A percentile compares a stretch with the other conserved stretches of the same genome.
phyloP scores from a whole-genome alignment of 2,113 vertebrate genomes.

The Paramisgurnus dabryanus region DNA sequence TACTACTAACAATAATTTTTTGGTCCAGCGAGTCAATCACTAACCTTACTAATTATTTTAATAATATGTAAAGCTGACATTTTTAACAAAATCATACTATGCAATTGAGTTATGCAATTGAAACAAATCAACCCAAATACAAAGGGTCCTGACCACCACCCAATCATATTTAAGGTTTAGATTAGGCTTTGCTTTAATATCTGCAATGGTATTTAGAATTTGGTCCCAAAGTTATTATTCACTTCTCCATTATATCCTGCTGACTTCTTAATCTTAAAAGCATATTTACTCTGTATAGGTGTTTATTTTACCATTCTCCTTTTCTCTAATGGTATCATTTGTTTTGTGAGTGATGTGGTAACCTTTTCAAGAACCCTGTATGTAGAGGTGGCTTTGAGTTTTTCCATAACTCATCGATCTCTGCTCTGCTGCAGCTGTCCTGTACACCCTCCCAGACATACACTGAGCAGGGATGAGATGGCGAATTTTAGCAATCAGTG shows the following conservation, averaged over 20 bases:
- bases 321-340: conserved; percentile 22
- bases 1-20: too few species aligned
- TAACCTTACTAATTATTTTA: too few species aligned
- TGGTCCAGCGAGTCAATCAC: too few species aligned
- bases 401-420: conserved; percentile 36
- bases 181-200: too few species aligned
- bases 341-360: conserved; percentile 1
- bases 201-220: not conserved
- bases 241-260: conserved; percentile 7
- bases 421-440: conserved; percentile 39
- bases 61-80: too few species aligned
- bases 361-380: not conserved
- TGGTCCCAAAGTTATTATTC: not conserved
- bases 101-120: too few species aligned
- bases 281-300: not conserved
- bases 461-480: conserved; percentile 25
- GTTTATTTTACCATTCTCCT: conserved; percentile 27
- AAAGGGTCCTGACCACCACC: too few species aligned
- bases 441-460: conserved; percentile 18
- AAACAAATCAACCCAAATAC: too few species aligned
- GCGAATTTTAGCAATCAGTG: conserved; percentile 45
- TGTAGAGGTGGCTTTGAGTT: conserved; percentile 13
- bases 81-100: too few species aligned
- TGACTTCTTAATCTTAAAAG: not conserved
- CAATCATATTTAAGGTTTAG: too few species aligned